A percentile compares a stretch with the other conserved stretches of the same genome.
phyloP scores from a whole-genome alignment of 2,113 vertebrate species.

The Phrynosoma platyrhinos region DNA sequence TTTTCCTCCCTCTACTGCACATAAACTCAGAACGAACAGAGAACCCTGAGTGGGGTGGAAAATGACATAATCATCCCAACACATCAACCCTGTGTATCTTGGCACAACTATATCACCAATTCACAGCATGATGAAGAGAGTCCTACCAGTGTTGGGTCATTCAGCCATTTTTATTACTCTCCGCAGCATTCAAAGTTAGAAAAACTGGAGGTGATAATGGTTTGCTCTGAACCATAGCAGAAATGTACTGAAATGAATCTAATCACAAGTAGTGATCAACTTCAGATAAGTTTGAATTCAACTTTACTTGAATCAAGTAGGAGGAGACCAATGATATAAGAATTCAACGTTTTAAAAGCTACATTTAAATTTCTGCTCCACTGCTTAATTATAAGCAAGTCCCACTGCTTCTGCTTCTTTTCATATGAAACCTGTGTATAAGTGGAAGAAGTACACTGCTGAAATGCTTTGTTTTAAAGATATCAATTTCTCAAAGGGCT shows the following conservation, averaged over 20 bases:
- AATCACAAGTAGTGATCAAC: not conserved
- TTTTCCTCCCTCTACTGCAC: too few species aligned
- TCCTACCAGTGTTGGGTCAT: too few species aligned
- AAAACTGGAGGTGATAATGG: too few species aligned
- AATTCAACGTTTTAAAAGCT: not conserved
- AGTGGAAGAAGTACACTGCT: not conserved
- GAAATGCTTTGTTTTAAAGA: not conserved
- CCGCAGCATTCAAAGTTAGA: too few species aligned
- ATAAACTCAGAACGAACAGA: too few species aligned
- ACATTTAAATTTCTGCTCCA: not conserved
- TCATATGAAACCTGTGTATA: not conserved
- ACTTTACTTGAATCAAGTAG: not conserved
- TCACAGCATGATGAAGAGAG: too few species aligned
- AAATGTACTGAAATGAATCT: not conserved
- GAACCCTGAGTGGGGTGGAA: too few species aligned
- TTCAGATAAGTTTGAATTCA: not conserved
- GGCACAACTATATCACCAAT: too few species aligned
- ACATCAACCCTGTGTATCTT: too few species aligned
- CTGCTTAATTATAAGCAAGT: not conserved
- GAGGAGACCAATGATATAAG: not conserved
- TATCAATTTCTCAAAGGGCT: not conserved
- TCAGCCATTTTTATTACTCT: too few species aligned
- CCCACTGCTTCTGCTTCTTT: not conserved
- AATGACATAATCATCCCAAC: too few species aligned
- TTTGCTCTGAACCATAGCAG: not conserved